Percentiles rank a stretch among this genome's conserved stretches.
Conservation (phyloP, 2,113 vertebrate species). For the Chascanopsetta lugubris region DNA sequence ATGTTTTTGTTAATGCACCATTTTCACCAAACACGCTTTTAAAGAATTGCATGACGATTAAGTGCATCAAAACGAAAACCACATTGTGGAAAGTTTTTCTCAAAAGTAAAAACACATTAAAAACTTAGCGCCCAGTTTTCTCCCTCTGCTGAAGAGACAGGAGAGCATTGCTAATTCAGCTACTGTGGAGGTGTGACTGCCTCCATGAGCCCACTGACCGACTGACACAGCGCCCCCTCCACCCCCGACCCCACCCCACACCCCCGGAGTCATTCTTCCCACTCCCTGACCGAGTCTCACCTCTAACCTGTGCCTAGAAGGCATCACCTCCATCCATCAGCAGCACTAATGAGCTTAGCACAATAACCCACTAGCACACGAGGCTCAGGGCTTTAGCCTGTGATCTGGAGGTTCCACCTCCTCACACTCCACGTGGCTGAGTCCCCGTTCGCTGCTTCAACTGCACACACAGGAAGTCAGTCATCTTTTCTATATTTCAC, state of each 20-base stretch:
- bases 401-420: slow-evolving; percentile 17
- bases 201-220: slow-evolving; percentile 49
- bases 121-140: too few species aligned
- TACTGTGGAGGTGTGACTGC: too few species aligned
- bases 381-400: slow-evolving; percentile 30
- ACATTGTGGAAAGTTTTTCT: not conserved
- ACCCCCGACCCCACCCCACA: not conserved
- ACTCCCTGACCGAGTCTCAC: slow-evolving; percentile 32
- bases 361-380: slow-evolving; percentile 56
- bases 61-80: not conserved
- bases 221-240: slow-evolving; percentile 39
- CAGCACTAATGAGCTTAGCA: slow-evolving; percentile 71
- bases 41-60: too few species aligned
- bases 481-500: too few species aligned
- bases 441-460: too few species aligned
- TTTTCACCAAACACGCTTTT: too few species aligned
- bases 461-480: too few species aligned
- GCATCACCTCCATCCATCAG: slow-evolving; percentile 14
- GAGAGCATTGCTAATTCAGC: too few species aligned
- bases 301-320: slow-evolving; percentile 29
- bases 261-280: not conserved
- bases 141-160: too few species aligned
- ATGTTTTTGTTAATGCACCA: too few species aligned
- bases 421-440: too few species aligned
- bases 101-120: not conserved